phyloP scores from a whole-genome alignment of 2,113 vertebrate genomes.

The Clarias gariepinus region DNA sequence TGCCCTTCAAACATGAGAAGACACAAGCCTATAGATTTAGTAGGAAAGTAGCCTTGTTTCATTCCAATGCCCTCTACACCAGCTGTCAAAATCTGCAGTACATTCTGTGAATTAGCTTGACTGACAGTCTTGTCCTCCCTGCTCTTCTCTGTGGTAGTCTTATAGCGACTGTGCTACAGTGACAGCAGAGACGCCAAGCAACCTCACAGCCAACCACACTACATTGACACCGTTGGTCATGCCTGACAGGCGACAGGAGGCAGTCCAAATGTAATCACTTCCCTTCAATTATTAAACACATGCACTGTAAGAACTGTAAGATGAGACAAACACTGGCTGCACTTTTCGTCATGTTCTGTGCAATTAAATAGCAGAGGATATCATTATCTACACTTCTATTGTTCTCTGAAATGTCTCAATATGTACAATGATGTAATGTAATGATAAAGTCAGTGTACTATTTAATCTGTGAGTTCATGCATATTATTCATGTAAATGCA shows the following conservation, averaged over 20 bases:
- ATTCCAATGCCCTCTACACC: neutral
- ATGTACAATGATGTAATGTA: neutral
- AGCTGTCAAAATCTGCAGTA: slow-evolving; percentile 2
- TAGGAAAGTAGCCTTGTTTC: neutral
- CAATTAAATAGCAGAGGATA: slow-evolving; percentile 20
- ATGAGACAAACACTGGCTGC: slow-evolving; percentile 27
- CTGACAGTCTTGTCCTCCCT: slow-evolving; percentile 23
- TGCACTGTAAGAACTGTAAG: slow-evolving; percentile 13
- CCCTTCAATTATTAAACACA: slow-evolving; percentile 40
- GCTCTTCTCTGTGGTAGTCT: slow-evolving; percentile 1
- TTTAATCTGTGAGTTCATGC: neutral
- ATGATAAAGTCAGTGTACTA: neutral
- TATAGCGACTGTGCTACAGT: neutral
- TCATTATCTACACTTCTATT: slow-evolving; percentile 4
- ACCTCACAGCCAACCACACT: slow-evolving; percentile 6
- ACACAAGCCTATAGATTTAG: neutral
- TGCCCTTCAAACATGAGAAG: neutral
- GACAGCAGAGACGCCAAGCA: slow-evolving; percentile 14
- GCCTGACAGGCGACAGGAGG: slow-evolving; percentile 36
- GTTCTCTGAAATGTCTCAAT: slow-evolving; percentile 4
- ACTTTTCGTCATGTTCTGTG: slow-evolving; percentile 20
- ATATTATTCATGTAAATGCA: neutral
- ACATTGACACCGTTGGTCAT: slow-evolving; percentile 39
- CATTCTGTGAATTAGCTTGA: slow-evolving; percentile 2
- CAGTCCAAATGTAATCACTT: slow-evolving; percentile 37